Percentiles rank a stretch among this genome's conserved stretches.
These are phyloP conservation scores for Nannoperca obscura DNA, from an alignment of 2,797 vertebrate species.

Conservation along the genomic window DNA sequence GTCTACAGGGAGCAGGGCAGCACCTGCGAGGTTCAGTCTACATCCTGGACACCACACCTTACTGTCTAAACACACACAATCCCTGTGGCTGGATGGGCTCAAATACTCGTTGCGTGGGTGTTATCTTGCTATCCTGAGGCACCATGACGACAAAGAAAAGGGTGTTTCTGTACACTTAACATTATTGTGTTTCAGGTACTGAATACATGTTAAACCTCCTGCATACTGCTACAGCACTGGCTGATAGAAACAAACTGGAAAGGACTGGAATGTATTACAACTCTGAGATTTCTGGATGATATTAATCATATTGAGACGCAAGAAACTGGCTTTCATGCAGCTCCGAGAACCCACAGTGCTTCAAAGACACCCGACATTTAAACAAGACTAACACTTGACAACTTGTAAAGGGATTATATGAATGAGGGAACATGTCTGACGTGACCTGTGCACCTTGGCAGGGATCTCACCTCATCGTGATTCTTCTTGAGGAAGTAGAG, in stretches of 20 bases:
- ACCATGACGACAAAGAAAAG: constrained; percentile 34
- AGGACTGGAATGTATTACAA: background rate
- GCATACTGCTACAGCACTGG: constrained; percentile 2
- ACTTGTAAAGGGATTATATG: constrained; percentile 36
- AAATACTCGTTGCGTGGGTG: constrained; percentile 25
- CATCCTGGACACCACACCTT: constrained; percentile 76
- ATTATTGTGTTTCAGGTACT: constrained; percentile 64
- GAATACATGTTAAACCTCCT: constrained; percentile 25
- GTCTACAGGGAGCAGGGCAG: background rate
- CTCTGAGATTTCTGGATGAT: constrained; percentile 3
- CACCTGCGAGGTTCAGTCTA: constrained; percentile 9
- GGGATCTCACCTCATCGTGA: constrained; percentile 84
- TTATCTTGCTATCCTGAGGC: constrained; percentile 43
- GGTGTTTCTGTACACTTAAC: constrained; percentile 53
- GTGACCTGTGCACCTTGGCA: constrained; percentile 3
- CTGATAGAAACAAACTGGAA: background rate
- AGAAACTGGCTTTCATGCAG: background rate
- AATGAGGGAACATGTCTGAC: constrained; percentile 26
- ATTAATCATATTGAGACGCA: background rate
- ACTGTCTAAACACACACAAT: constrained; percentile 61
- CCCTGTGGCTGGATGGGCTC: constrained; percentile 18
- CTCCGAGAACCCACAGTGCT: background rate
- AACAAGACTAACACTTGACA: constrained; percentile 16
- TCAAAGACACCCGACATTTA: constrained; percentile 1
- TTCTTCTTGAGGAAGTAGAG: constrained; percentile 88